Base-by-base conservation (phyloP, 2,888 invertebrate genomes). In the Acheta domesticus region DNA sequence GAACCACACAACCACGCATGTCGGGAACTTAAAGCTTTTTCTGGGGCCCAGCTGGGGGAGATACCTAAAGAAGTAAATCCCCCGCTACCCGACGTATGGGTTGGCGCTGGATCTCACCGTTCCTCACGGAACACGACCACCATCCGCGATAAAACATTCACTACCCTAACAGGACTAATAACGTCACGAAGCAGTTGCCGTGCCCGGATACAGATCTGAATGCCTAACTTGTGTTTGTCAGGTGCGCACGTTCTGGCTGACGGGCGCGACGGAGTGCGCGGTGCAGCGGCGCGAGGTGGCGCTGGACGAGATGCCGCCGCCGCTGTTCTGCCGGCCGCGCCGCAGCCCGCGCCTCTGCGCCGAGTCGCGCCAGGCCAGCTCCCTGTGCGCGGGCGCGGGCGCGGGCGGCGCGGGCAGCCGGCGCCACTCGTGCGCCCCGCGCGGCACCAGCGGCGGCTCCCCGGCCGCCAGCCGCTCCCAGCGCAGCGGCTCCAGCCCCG, bases 311-410 rank as follows among this genome's bases (percentile, higher is more conserved):
- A 86, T 92, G 83, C 93, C 94, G 83, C 93, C 94, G 11, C 96
- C 95, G 0, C 86, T 96, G 76, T 96, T 96, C 86, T 94, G 95
- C 85, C 91, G 95, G 74, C 95, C 95, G 49, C 89, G 94, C 36
- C 89, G 93, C 82, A 94, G 94, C 86, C 95, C 95, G 0, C 92
- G 94, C 83, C 87, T 94, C 81, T 91, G 93, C 79, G 88, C 89
- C n/a, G 94, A 94, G 83, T 94, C 94, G 0, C 89, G 95, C 76
- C 94, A 94, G 83, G 91, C 94, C 0, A 62, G 62, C 62, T 94
- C 94, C 8, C 87, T 94, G 75, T 90, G 92, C 85, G 93, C 92
- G 84, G 90, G 88, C 82, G 87, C 89, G 77, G 89, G 88, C 2
- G 36, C 0, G 36, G 86, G 86, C 16, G 84, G 86, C 80, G 89